Conservation (phyloP, 2,888 invertebrate species). For the Andrena haemorrhoa region DNA sequence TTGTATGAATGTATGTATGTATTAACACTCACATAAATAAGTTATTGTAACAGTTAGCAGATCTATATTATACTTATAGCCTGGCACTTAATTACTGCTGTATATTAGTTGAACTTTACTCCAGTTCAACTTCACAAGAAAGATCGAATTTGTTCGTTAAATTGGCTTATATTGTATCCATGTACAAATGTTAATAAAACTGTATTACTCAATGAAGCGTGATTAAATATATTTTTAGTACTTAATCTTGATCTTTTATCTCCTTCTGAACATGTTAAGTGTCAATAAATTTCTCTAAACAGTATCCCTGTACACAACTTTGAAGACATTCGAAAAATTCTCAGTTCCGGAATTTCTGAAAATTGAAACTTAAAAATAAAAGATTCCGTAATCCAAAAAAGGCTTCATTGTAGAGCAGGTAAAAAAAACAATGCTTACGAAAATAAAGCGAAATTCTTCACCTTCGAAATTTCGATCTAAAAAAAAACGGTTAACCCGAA, state of each 20-base stretch:
- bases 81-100: too few species aligned
- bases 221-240: conserved; percentile 1
- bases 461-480: neutral
- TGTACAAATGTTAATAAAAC: conserved; percentile 1
- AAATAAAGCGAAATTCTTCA: neutral
- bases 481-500: neutral
- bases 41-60: too few species aligned
- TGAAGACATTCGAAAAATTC: too few species aligned
- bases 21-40: too few species aligned
- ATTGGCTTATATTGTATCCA: conserved; percentile 1
- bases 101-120: too few species aligned
- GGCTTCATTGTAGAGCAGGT: neutral
- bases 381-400: neutral
- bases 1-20: too few species aligned
- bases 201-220: neutral
- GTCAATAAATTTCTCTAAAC: neutral
- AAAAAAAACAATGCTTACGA: neutral
- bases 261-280: neutral
- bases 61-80: too few species aligned
- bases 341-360: neutral
- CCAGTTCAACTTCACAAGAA: too few species aligned
- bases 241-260: neutral
- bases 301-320: neutral
- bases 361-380: neutral
- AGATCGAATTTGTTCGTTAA: neutral